A percentile compares a stretch with the other conserved stretches of the same genome.
Evolutionary conservation across 2,797 vertebrate species (phyloP).

Genomic region (Sciaenops ocellatus): DNA sequence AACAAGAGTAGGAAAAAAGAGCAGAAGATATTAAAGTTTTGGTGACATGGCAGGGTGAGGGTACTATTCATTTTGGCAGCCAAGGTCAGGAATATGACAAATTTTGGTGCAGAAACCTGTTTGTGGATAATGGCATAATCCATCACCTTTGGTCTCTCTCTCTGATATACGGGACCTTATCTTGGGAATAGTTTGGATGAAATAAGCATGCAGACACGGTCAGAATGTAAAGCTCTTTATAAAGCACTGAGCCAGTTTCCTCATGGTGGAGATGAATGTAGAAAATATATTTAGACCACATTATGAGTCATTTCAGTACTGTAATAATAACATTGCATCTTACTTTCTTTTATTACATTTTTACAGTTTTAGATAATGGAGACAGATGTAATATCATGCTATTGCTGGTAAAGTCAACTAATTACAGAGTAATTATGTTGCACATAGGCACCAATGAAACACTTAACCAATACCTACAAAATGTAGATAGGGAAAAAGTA

Average conservation of each 20-base stretch:
- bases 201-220: slow-evolving; percentile 34
- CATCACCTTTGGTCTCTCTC: slow-evolving; percentile 56
- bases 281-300: slow-evolving; percentile 3
- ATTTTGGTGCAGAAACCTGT: slow-evolving; percentile 57
- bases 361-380: not conserved
- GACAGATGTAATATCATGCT: not conserved
- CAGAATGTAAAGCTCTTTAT: slow-evolving; percentile 24
- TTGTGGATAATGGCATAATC: slow-evolving; percentile 67
- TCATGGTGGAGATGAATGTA: not conserved
- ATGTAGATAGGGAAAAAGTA: not conserved
- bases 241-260: not conserved
- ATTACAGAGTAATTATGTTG: not conserved
- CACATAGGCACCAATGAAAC: not conserved
- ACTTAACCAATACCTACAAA: not conserved
- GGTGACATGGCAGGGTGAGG: slow-evolving; percentile 19
- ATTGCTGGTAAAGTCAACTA: not conserved
- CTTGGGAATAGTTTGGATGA: slow-evolving; percentile 38
- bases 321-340: not conserved
- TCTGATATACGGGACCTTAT: slow-evolving; percentile 36
- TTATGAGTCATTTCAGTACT: not conserved
- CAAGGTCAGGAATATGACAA: slow-evolving; percentile 60
- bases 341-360: not conserved
- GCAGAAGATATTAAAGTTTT: slow-evolving; percentile 20
- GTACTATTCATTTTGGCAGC: slow-evolving; percentile 54
- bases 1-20: slow-evolving; percentile 2